Conservation (phyloP, 2,797 vertebrate genomes). For the Rousettus madagascariensis region DNA sequence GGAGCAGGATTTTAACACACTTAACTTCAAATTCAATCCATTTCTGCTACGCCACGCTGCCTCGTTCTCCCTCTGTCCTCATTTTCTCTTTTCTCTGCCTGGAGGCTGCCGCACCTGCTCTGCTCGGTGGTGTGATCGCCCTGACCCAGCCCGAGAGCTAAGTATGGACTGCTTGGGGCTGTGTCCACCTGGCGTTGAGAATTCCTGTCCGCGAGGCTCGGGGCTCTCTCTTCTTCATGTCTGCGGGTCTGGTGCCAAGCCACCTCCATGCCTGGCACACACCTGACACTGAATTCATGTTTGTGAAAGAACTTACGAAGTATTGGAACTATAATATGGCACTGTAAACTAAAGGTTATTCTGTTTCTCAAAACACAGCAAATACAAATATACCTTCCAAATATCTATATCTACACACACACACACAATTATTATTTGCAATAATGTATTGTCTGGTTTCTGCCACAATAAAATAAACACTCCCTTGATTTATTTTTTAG, state of each 20-base stretch:
- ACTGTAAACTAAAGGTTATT: not conserved
- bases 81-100: not conserved
- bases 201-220: not conserved
- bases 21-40: not conserved
- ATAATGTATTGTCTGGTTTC: not conserved
- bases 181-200: not conserved
- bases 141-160: not conserved
- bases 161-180: not conserved
- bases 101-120: not conserved
- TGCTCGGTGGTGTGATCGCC: not conserved
- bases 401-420: too few relatives aligned
- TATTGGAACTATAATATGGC: too few relatives aligned
- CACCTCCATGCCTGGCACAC: not conserved
- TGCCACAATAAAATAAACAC: not conserved
- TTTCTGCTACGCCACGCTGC: rapidly evolving
- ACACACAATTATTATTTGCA: not conserved
- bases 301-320: not conserved
- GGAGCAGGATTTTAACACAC: not conserved
- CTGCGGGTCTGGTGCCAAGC: not conserved
- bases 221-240: not conserved
- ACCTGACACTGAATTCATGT: not conserved
- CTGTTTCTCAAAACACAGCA: not conserved
- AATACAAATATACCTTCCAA: not conserved
- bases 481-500: not conserved
- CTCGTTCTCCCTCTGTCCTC: not conserved